A percentile compares a stretch with the other conserved stretches of the same genome.
phyloP scores from a whole-genome alignment of 2,113 vertebrate species.

The Amblyopsis rosae region DNA sequence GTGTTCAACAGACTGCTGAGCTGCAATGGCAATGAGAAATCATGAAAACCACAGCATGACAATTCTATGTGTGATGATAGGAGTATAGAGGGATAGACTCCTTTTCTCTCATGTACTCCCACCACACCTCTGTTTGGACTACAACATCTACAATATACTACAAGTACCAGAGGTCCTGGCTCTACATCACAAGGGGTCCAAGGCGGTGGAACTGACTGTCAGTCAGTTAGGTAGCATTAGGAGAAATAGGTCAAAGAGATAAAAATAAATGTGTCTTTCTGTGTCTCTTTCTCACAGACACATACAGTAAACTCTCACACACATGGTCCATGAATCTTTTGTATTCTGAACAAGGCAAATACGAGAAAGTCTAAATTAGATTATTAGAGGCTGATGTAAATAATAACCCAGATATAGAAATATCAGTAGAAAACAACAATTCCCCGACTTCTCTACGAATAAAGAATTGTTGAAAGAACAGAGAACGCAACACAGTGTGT shows the following conservation, averaged over 20 bases:
- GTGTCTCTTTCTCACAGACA: slow-evolving; percentile 35
- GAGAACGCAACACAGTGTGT: slow-evolving; percentile 19
- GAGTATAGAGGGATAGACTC: slow-evolving; percentile 10
- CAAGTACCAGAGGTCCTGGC: slow-evolving; percentile 47
- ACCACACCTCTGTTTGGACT: slow-evolving; percentile 30
- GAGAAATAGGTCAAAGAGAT: slow-evolving; percentile 83
- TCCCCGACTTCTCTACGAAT: slow-evolving; percentile 55
- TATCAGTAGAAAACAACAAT: slow-evolving; percentile 64
- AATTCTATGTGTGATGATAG: neutral
- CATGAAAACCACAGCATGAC: neutral
- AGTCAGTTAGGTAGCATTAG: slow-evolving; percentile 78
- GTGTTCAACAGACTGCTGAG: neutral
- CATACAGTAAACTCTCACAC: neutral
- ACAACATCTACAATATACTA: slow-evolving; percentile 42
- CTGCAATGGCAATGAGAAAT: neutral
- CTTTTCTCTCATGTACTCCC: slow-evolving; percentile 5
- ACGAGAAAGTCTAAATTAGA: slow-evolving; percentile 63
- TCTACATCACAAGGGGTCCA: slow-evolving; percentile 65
- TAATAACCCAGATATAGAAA: slow-evolving; percentile 64
- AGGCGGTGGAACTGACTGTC: slow-evolving; percentile 73
- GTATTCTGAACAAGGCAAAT: slow-evolving; percentile 31
- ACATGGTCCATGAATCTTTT: slow-evolving; percentile 23
- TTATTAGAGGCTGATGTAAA: slow-evolving; percentile 57
- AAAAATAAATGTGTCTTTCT: slow-evolving; percentile 79
- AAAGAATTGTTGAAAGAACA: slow-evolving; percentile 28